Conservation (phyloP, 2,888 invertebrate species). For the Cephalotes varians region DNA sequence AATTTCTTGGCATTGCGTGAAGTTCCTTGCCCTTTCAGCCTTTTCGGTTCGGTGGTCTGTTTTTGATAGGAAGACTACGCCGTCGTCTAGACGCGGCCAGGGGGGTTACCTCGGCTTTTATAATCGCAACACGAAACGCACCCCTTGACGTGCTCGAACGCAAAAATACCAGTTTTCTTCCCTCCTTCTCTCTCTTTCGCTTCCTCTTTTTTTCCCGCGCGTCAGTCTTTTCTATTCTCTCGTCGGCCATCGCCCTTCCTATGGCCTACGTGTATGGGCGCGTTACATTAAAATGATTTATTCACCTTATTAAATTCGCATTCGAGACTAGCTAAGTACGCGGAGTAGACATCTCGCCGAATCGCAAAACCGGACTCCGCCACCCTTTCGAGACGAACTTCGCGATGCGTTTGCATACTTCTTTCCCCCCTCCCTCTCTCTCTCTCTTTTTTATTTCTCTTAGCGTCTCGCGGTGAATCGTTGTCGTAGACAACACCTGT, state of each 20-base stretch:
- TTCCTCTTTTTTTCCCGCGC: constrained; percentile 55
- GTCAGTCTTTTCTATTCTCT: constrained; percentile 71
- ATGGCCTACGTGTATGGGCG: constrained; percentile 70
- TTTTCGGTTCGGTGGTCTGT: constrained; percentile 84
- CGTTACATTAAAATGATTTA: constrained; percentile 83
- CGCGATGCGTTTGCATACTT: constrained; percentile 39
- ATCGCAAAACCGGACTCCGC: constrained; percentile 66
- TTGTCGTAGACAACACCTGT: constrained; percentile 35
- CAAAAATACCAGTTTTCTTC: constrained; percentile 83
- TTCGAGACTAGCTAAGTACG: constrained; percentile 75
- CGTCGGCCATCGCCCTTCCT: constrained; percentile 68
- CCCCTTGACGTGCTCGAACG: constrained; percentile 79
- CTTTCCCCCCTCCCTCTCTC: neutral
- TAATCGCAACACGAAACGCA: constrained; percentile 84
- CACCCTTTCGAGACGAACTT: constrained; percentile 52
- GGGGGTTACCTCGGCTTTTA: constrained; percentile 82
- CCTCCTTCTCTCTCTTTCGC: constrained; percentile 58
- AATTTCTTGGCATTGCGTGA: constrained; percentile 84
- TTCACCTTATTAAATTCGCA: constrained; percentile 83
- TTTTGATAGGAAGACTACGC: constrained; percentile 83
- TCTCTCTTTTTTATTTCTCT: constrained; percentile 15
- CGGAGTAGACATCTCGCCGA: constrained; percentile 58
- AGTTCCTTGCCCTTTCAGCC: constrained; percentile 84
- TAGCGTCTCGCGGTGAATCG: constrained; percentile 18
- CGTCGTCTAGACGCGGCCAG: constrained; percentile 80